A percentile compares a stretch with the other conserved stretches of the same genome.
These are phyloP conservation scores for Anagrus nilaparvatae DNA, from an alignment of 1,140 invertebrate genomes.

Conservation along the genomic window DNA sequence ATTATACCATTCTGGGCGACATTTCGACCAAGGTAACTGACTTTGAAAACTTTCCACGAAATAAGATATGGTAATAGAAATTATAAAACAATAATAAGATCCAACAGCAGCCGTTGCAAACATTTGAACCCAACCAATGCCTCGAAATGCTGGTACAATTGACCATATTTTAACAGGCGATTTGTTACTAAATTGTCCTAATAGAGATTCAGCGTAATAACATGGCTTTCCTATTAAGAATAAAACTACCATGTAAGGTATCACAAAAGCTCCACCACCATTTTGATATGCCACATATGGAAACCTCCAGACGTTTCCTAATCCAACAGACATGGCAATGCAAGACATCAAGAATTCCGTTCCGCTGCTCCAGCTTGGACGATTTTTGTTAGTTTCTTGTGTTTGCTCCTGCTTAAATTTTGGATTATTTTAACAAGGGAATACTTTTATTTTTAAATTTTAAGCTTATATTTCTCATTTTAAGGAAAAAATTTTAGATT, in stretches of 20 bases:
- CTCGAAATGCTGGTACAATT: constrained; percentile 45
- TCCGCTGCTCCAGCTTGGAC: constrained; percentile 44
- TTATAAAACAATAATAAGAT: constrained; percentile 71
- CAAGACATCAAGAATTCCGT: constrained; percentile 49
- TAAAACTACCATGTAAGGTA: constrained; percentile 75
- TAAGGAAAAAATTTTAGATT: too few species aligned
- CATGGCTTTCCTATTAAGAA: constrained; percentile 77
- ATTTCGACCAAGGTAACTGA: constrained; percentile 56
- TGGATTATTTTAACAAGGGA: too few species aligned
- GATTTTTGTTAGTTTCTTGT: too few species aligned
- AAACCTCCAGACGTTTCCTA: constrained; percentile 85
- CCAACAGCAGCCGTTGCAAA: constrained; percentile 56
- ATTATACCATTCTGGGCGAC: constrained; percentile 49
- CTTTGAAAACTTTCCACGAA: constrained; percentile 53
- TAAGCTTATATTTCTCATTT: too few species aligned
- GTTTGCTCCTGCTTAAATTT: too few species aligned
- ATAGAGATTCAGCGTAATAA: constrained; percentile 77
- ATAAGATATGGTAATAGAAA: constrained; percentile 71
- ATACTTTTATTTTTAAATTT: too few species aligned
- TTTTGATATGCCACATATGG: constrained; percentile 76
- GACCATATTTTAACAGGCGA: constrained; percentile 57
- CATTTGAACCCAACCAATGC: constrained; percentile 66
- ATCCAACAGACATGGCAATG: constrained; percentile 57
- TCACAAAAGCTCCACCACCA: constrained; percentile 71
- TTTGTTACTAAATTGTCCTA: constrained; percentile 66